Base-by-base conservation (phyloP, 2,113 vertebrate species). In the Cinclus cinclus region DNA sequence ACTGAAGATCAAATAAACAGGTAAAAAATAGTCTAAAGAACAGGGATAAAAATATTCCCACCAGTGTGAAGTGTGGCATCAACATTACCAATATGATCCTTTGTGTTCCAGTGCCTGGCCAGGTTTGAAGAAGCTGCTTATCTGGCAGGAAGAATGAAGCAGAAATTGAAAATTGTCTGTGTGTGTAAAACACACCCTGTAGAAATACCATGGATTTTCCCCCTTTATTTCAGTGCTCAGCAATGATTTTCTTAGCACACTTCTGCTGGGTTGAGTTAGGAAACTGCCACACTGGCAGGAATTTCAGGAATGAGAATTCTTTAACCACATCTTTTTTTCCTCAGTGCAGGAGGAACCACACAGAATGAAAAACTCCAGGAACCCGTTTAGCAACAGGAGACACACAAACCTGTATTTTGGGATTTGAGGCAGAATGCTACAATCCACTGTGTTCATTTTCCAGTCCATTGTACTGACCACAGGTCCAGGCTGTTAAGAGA, bases 41-140 rank as follows among this genome's bases (percentile, higher is more conserved):
- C 33, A 58, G 42, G 25, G 20, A 42, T 21, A 63, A 67, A 70
- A 89, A 41, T 9, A 60, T 15, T 46, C 3, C 4, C 10, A 11
- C 5, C 31, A 1, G 0, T 4, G 23, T 47, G 42, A 50, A 70
- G 58, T 0, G 4, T 5, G 63, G 73, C 25, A 56, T 18, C 8
- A 19, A 6, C 6, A 2, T 24, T 11, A 47, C 6, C 71, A 11
- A 5, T 1, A 35, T 1, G 1, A 65, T 11, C 58, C 50, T 55
- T 44, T 3, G 4, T 1, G 46, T 4, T 37, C 41, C 28, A 41
- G 27, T 1, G 69, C 18, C 15, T 13, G 62, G 15, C 35, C 58
- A 62, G 53, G 27, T 37, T 31, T 25, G 11, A 60, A 63, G 24
- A 9, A 39, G 90, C 65, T 63, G 67, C 42, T 50, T 13, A 10